phyloP scores from a whole-genome alignment of 2,113 vertebrate species.

The Rousettus leschenaultii region DNA sequence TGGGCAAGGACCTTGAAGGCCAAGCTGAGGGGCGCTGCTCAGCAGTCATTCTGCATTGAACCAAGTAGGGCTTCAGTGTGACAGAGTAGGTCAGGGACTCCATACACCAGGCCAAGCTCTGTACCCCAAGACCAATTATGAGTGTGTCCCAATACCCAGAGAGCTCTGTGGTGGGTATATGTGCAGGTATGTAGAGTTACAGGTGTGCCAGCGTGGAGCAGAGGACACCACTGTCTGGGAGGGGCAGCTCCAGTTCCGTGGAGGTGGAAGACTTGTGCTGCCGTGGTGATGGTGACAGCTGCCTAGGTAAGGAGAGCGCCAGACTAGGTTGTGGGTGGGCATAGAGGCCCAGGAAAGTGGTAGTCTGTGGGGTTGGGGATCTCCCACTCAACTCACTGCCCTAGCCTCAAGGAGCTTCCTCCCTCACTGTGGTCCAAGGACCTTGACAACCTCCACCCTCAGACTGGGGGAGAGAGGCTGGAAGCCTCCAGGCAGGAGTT shows the following conservation, averaged over 20 bases:
- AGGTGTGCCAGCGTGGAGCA: background rate
- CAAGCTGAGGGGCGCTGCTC: background rate
- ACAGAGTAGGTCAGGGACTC: background rate
- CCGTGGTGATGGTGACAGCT: background rate
- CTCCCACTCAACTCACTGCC: background rate
- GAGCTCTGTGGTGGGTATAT: background rate
- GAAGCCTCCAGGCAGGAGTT: conserved; percentile 31
- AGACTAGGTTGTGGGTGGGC: accelerated
- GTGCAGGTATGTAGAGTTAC: accelerated
- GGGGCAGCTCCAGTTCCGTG: background rate
- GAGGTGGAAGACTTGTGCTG: background rate
- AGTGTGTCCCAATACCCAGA: background rate
- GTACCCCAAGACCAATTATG: background rate
- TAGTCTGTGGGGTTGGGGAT: background rate
- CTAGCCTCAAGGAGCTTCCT: background rate
- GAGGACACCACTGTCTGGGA: background rate
- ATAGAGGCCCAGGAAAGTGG: background rate
- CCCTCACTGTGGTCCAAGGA: background rate
- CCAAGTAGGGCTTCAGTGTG: background rate
- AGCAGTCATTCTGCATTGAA: background rate
- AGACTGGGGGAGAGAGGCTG: conserved; percentile 64
- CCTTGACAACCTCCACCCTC: conserved; percentile 64
- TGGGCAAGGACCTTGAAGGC: background rate
- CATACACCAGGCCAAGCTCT: background rate
- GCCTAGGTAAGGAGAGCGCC: background rate